A percentile compares a stretch with the other conserved stretches of the same genome.
These are phyloP conservation scores for Oeneis ivallda DNA, from an alignment of 2,888 invertebrate genomes.

Conservation along the genomic window DNA sequence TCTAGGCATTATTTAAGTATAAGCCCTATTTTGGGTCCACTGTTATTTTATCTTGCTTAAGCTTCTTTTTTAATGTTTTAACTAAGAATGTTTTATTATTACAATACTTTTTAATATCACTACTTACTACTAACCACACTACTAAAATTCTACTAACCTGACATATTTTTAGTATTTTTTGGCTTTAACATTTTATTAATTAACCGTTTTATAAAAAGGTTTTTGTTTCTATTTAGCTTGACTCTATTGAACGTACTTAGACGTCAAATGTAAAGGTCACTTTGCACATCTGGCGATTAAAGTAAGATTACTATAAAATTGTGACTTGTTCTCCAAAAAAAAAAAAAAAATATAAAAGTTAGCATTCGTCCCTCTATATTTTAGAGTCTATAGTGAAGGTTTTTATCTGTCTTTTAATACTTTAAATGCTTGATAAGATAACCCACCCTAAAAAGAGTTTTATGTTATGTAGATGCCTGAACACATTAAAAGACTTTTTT, in stretches of 20 bases:
- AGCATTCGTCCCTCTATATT: too few relatives aligned
- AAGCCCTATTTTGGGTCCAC: too few relatives aligned
- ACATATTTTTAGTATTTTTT: slow-evolving; percentile 13
- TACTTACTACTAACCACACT: slow-evolving; percentile 4
- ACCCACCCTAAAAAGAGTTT: too few relatives aligned
- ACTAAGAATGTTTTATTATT: background rate
- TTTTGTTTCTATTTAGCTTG: background rate
- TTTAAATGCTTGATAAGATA: too few relatives aligned
- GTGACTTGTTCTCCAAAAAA: too few relatives aligned
- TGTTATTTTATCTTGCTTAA: slow-evolving; percentile 4
- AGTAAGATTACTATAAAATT: too few relatives aligned
- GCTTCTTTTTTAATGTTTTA: slow-evolving; percentile 11
- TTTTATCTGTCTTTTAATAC: too few relatives aligned
- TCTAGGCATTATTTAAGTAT: too few relatives aligned
- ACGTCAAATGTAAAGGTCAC: slow-evolving; percentile 7
- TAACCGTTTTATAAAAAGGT: background rate
- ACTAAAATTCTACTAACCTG: background rate
- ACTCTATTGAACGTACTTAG: background rate
- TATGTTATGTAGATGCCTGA: background rate
- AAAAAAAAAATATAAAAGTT: too few relatives aligned
- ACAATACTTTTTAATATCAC: background rate
- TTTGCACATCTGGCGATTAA: too few relatives aligned
- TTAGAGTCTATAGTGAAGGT: too few relatives aligned
- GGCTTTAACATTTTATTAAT: slow-evolving; percentile 4
- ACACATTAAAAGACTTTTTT: too few relatives aligned